These are phyloP conservation scores for Mythimna loreyi DNA, from an alignment of 2,888 invertebrate genomes.

Conservation along the genomic window DNA sequence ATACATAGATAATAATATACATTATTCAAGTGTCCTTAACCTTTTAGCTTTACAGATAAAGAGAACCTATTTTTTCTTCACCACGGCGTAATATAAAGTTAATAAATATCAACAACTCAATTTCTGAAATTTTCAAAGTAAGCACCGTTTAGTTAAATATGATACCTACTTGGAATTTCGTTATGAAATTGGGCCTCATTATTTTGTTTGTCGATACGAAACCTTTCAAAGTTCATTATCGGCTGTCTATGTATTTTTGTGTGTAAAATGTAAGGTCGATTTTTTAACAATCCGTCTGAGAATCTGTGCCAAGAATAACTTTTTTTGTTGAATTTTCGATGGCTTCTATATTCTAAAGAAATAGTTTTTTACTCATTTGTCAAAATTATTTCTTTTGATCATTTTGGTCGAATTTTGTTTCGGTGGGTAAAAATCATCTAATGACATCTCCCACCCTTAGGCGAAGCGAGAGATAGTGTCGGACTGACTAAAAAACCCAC, in stretches of 20 bases:
- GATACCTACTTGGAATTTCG: slow-evolving; percentile 35
- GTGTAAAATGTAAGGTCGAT: not conserved
- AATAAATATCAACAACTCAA: slow-evolving; percentile 45
- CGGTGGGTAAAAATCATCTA: too few species aligned
- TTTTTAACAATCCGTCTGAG: not conserved
- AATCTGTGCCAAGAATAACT: not conserved
- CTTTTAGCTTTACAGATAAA: not conserved
- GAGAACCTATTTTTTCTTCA: not conserved
- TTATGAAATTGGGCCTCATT: slow-evolving; percentile 49
- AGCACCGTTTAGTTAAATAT: slow-evolving; percentile 28
- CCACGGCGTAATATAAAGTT: not conserved
- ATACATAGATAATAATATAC: too few species aligned
- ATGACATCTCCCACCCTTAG: too few species aligned
- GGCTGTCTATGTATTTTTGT: slow-evolving; percentile 4
- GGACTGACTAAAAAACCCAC: too few species aligned
- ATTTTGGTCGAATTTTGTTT: too few species aligned
- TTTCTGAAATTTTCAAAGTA: slow-evolving; percentile 48
- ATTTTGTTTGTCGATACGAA: slow-evolving; percentile 47
- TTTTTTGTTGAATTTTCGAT: not conserved
- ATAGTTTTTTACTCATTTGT: too few species aligned
- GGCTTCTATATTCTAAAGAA: too few species aligned
- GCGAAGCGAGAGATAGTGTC: too few species aligned
- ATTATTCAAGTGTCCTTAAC: not conserved
- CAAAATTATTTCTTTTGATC: too few species aligned
- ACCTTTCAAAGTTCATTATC: slow-evolving; percentile 32